Base-by-base conservation (phyloP, 2,888 invertebrate species). In the Cephus rjabovi region DNA sequence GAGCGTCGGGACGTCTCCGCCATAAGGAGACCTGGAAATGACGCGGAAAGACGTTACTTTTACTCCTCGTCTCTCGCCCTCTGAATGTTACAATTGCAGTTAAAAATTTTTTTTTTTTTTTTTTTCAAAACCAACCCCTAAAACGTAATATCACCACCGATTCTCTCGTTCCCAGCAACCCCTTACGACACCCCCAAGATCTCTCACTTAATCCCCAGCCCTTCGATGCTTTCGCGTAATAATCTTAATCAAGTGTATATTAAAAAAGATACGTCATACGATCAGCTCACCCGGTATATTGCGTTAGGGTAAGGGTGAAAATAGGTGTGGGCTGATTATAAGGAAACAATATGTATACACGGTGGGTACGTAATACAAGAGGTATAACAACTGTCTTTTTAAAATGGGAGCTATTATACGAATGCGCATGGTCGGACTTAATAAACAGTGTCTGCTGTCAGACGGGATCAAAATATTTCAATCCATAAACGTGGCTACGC, bases 11-110 rank as follows among this genome's bases (percentile, higher is more conserved):
- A 87, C 87, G 87, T 85, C 83, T 83, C 79, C 80, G 79, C 81
- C 81, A 82, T 83, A 86, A 87, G 84, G 86, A 87, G 86, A 84
- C 82, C 86, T 86, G 87, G 87, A 89, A 89, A 89, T 88, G 87
- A 88, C 84, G 84, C 85, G 85, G 84, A 86, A 87, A 85, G 86
- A 85, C 86, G 84, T 86, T 87, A 86, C 83, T 85, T 83, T 81
- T 81, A 83, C 76, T 77, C 73, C 76, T 73, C 68, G 34, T 69
- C 35, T 40, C 56, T 56, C 0, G 4, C 40, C 30, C 15, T 74
- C 70, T 69, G 35, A 12, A 9, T 68, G 23, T 1, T n/a, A 30
- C 68, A 1, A 23, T 40, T 40, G 15, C 40, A 40, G 15, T 40
- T 15, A 15, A 40, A 40, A 23, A 3, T 3, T 35, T 12, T 35